Conservation (phyloP, 2,797 vertebrate genomes). For the Rhabdomys pumilio region DNA sequence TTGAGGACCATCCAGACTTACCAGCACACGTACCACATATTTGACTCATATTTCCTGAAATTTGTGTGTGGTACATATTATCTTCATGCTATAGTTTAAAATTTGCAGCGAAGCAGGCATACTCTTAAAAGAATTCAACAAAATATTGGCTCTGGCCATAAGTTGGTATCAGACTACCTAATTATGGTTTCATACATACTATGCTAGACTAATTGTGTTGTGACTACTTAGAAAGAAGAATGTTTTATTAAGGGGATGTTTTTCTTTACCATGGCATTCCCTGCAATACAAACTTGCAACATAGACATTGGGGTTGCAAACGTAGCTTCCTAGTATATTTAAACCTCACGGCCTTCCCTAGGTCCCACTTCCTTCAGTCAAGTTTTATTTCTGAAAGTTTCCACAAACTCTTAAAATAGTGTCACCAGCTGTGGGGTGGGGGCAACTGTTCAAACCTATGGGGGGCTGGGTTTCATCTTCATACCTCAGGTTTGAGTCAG, state of each 20-base stretch:
- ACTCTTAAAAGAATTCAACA: slow-evolving; percentile 4
- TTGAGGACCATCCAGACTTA: slow-evolving; percentile 12
- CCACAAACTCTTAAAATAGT: neutral
- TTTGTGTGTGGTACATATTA: neutral
- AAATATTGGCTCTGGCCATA: neutral
- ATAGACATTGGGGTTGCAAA: neutral
- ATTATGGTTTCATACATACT: neutral
- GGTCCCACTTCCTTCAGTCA: neutral
- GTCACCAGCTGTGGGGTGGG: neutral
- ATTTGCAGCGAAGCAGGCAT: neutral
- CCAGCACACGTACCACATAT: neutral
- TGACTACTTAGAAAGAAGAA: neutral
- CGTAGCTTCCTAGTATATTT: neutral
- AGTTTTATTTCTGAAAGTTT: neutral
- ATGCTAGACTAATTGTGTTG: neutral
- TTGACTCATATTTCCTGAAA: slow-evolving; percentile 7
- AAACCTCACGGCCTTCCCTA: neutral
- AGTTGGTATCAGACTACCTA: neutral
- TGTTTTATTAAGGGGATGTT: neutral
- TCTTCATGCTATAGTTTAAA: slow-evolving; percentile 23
- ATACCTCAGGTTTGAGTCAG: neutral
- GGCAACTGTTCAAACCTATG: neutral
- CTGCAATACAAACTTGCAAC: neutral
- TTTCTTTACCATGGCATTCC: neutral
- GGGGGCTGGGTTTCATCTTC: neutral